phyloP scores from a whole-genome alignment of 2,888 invertebrate genomes.

The Drosophila maculinotata region DNA sequence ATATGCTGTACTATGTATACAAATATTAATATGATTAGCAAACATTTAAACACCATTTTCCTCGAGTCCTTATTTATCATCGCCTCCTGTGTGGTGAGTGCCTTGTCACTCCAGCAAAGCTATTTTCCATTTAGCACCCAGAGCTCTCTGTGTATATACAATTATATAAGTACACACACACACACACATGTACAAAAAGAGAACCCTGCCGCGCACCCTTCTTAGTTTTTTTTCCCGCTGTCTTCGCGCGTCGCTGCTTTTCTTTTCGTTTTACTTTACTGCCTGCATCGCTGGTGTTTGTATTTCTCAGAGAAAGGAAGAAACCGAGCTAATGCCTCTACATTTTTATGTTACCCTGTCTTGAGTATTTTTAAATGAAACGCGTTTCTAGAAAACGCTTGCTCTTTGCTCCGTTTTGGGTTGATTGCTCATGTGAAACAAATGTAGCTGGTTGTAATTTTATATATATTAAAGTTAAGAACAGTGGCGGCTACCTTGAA shows the following conservation, averaged over 20 bases:
- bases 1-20: too few species aligned
- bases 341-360: constrained; percentile 28
- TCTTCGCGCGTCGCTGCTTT: constrained; percentile 61
- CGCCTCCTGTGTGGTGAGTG: neutral
- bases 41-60: neutral
- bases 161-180: neutral
- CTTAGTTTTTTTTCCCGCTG: too few species aligned
- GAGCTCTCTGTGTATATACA: neutral
- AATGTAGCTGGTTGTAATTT: too few species aligned
- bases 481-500: neutral
- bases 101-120: constrained; percentile 14
- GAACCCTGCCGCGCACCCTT: constrained; percentile 58
- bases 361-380: neutral
- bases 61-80: neutral
- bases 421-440: constrained; percentile 8
- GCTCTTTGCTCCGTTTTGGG: constrained; percentile 3
- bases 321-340: constrained; percentile 16
- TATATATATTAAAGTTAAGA: too few species aligned
- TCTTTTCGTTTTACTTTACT: constrained; percentile 32
- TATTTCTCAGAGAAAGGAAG: constrained; percentile 12
- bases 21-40: neutral
- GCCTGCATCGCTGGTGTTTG: constrained; percentile 31
- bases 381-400: neutral
- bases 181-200: constrained; percentile 1
- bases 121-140: constrained; percentile 13